Conservation (phyloP, 2,113 vertebrate species). For the Ictalurus furcatus region DNA sequence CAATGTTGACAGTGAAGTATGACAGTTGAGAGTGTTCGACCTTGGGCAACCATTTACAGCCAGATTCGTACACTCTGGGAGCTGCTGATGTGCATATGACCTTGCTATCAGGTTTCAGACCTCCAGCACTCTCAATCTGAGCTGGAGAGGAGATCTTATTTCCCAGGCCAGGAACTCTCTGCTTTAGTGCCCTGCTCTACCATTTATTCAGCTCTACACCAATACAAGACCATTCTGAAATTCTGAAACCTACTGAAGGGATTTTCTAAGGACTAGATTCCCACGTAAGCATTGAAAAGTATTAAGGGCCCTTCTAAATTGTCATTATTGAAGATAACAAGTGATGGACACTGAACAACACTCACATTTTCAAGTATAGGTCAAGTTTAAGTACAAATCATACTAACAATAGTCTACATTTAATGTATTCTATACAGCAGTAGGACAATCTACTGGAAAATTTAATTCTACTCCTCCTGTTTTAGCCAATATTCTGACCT, state of each 20-base stretch:
- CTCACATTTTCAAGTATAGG: not conserved
- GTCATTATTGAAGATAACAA: not conserved
- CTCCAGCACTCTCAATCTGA: conserved; percentile 39
- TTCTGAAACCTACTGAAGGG: not conserved
- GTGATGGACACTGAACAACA: not conserved
- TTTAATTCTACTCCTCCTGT: too few relatives aligned
- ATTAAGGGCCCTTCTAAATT: not conserved
- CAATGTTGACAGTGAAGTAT: conserved; percentile 57
- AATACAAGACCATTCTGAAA: not conserved
- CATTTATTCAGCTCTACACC: conserved; percentile 24
- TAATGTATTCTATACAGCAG: not conserved
- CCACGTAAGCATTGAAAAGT: not conserved
- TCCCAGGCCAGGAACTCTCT: conserved; percentile 15
- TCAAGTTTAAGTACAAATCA: not conserved
- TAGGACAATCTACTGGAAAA: too few relatives aligned
- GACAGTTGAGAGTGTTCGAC: conserved; percentile 54
- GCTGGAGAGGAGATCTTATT: conserved; percentile 31
- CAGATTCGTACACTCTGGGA: conserved; percentile 30
- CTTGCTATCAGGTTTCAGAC: conserved; percentile 54
- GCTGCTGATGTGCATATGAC: conserved; percentile 47
- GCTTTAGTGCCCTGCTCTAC: conserved; percentile 23
- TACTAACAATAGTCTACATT: not conserved
- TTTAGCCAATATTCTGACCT: not conserved
- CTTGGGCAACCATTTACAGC: conserved; percentile 50
- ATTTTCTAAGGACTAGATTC: not conserved